These are phyloP conservation scores for Polyploca ridens DNA, from an alignment of 2,888 invertebrate genomes.

Conservation along the genomic window DNA sequence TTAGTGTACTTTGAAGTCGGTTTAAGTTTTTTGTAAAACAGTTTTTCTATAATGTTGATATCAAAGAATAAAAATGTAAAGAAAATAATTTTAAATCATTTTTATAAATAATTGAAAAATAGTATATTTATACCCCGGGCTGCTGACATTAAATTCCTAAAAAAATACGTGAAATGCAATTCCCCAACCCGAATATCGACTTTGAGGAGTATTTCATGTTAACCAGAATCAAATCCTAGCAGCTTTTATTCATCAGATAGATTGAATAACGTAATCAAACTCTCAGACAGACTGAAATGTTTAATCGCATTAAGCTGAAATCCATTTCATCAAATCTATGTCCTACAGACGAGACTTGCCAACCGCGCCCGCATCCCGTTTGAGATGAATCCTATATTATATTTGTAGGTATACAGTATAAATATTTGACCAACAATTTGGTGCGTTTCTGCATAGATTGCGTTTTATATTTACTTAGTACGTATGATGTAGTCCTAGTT, in stretches of 20 bases:
- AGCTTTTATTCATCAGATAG: background rate
- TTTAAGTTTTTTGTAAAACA: too few relatives aligned
- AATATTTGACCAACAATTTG: background rate
- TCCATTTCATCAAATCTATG: slow-evolving; percentile 12
- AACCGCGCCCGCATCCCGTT: slow-evolving; percentile 8
- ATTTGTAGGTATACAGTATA: background rate
- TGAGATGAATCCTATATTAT: background rate
- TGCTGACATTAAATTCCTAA: too few relatives aligned
- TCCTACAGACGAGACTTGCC: background rate
- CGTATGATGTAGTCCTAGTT: background rate
- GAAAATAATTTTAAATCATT: too few relatives aligned
- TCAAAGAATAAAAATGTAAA: too few relatives aligned
- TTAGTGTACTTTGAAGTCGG: too few relatives aligned
- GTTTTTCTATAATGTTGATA: too few relatives aligned
- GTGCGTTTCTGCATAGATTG: background rate
- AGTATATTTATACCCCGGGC: too few relatives aligned
- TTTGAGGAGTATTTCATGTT: background rate
- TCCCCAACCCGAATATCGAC: too few relatives aligned
- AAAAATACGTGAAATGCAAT: too few relatives aligned
- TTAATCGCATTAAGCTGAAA: slow-evolving; percentile 9
- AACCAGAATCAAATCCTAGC: background rate
- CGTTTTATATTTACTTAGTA: background rate
- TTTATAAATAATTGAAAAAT: too few relatives aligned
- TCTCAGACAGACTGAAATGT: slow-evolving; percentile 8
- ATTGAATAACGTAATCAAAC: slow-evolving; percentile 7